These are phyloP conservation scores for Paracentrotus lividus DNA, from an alignment of 53 echinoderm and acorn worm species.

Conservation along the genomic window DNA sequence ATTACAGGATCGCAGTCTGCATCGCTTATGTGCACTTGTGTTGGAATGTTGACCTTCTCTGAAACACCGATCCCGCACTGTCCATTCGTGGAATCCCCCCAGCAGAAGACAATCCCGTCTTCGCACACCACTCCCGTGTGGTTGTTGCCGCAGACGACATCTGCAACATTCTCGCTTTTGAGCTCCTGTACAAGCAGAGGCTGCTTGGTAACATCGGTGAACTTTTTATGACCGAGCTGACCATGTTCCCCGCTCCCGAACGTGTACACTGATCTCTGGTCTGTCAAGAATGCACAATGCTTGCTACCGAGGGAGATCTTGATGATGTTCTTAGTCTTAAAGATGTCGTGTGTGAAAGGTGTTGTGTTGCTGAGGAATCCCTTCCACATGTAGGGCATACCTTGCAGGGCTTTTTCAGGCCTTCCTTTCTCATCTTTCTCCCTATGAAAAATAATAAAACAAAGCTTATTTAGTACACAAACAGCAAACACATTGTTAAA, in stretches of 20 bases:
- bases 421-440: slow-evolving; percentile 74
- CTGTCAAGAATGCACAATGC: slow-evolving; percentile 92
- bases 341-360: slow-evolving; percentile 81
- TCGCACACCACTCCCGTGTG: slow-evolving; percentile 96
- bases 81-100: slow-evolving; percentile 93
- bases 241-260: slow-evolving; percentile 90
- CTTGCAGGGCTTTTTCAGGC: slow-evolving; percentile 74
- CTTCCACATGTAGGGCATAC: slow-evolving; percentile 89
- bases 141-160: slow-evolving; percentile 95
- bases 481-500: no score
- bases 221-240: slow-evolving; percentile 96
- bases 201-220: slow-evolving; percentile 92
- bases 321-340: slow-evolving; percentile 88
- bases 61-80: slow-evolving; percentile 88
- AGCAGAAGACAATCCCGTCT: slow-evolving; percentile 99
- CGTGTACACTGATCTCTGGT: slow-evolving; percentile 90
- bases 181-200: slow-evolving; percentile 91
- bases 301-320: slow-evolving; percentile 94
- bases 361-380: slow-evolving; percentile 93
- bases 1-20: slow-evolving; percentile 88
- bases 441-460: slow-evolving; percentile 58
- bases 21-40: slow-evolving; percentile 89
- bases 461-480: no score
- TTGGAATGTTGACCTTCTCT: slow-evolving; percentile 86
- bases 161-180: slow-evolving; percentile 95